Base-by-base conservation (phyloP, 2,888 invertebrate genomes). In the Podabrus alpinus region DNA sequence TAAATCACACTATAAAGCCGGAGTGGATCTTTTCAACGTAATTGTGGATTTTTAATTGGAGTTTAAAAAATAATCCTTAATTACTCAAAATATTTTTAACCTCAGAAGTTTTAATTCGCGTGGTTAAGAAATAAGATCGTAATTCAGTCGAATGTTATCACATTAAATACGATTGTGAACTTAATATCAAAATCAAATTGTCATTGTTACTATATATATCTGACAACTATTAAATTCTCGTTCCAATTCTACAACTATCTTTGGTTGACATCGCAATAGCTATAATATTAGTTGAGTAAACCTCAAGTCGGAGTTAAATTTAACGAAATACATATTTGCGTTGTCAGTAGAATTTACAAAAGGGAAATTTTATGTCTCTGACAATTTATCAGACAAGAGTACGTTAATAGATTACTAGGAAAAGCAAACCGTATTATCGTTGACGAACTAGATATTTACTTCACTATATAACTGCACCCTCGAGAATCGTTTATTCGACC, bases 281-380 rank as follows among this genome's bases (percentile, higher is more conserved):
- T 66, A n/a, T 17, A 66, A 66, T 71, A 71, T 71, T 66, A 71
- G 59, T 66, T 19, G 21, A 71, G 19, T 66, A 66, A 71, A 71
- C 29, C 69, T 24, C 66, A 66, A 71, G 71, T 66, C 66, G 66
- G 66, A 66, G 66, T 71, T 71, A 71, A 66, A 71, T 71, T 71
- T 71, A 71, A 71, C 71, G 59, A 66, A 71, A 66, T 60, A 71
- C 71, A 71, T 71, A 71, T 71, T 71, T 71, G 59, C 71, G 66
- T 66, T 71, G 71, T 71, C 71, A 71, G 71, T 66, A 62, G 29
- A 59, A 21, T 70, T 66, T 71, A 71, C 71, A 71, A 71, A 71
- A 66, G 66, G 66, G 71, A 66, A 66, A 61, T 70, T 66, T 71
- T 66, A 71, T 60, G 21, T 45, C 24, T 24, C 59, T 71, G 71